phyloP scores from a whole-genome alignment of 2,888 invertebrate species.

The Malthinus flaveolus region DNA sequence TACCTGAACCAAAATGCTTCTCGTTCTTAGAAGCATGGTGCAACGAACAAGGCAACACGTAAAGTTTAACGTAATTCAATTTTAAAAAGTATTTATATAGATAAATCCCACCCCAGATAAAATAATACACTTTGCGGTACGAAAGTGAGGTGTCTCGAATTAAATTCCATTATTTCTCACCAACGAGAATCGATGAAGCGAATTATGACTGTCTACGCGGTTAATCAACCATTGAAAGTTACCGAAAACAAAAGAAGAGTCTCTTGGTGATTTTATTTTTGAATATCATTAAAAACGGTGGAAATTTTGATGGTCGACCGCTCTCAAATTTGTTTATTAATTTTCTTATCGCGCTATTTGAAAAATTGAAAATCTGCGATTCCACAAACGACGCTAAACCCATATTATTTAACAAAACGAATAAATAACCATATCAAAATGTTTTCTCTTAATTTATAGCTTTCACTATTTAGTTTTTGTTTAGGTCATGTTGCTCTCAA shows the following conservation, averaged over 20 bases:
- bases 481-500: constrained; percentile 12
- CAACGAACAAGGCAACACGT: constrained; percentile 31
- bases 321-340: too few relatives aligned
- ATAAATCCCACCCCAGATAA: constrained; percentile 44
- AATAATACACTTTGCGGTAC: constrained; percentile 29
- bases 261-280: not conserved
- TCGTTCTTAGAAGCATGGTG: constrained; percentile 45
- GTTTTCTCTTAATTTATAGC: constrained; percentile 14
- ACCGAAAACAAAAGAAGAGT: constrained; percentile 3
- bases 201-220: constrained; percentile 44
- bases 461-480: constrained; percentile 18
- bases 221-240: constrained; percentile 40
- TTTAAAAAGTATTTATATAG: constrained; percentile 48
- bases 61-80: constrained; percentile 42
- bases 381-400: too few relatives aligned
- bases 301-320: not conserved
- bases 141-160: constrained; percentile 49
- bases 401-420: constrained; percentile 12
- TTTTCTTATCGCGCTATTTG: too few relatives aligned
- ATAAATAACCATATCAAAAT: constrained; percentile 14
- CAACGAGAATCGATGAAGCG: constrained; percentile 46
- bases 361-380: too few relatives aligned
- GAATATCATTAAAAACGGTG: not conserved
- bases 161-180: constrained; percentile 46
- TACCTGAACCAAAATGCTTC: constrained; percentile 49